Evolutionary conservation across 92 coral and sea anemone species (phyloP).

Genomic region (Zoanthus sansibaricus): DNA sequence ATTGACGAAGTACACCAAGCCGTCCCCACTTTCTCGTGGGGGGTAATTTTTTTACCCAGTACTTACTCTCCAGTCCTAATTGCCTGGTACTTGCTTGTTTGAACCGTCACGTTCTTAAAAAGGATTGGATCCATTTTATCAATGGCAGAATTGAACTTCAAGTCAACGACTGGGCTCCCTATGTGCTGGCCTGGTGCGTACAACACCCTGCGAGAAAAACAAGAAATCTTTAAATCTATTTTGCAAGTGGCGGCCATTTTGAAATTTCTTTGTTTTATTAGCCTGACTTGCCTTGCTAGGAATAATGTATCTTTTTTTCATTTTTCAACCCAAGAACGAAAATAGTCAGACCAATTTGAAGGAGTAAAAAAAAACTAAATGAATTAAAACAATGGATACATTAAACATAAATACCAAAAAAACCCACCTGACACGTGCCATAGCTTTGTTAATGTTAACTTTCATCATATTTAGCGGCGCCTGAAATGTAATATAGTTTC

Average conservation of each 20-base stretch:
- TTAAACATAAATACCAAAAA: neutral
- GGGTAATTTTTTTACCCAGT: neutral
- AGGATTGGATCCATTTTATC: slow-evolving; percentile 60
- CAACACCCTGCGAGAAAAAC: slow-evolving; percentile 51
- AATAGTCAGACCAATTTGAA: no score
- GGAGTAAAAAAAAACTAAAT: no score
- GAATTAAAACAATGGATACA: no score
- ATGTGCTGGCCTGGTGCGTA: slow-evolving; percentile 66
- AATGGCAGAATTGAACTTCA: slow-evolving; percentile 65
- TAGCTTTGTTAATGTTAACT: slow-evolving; percentile 79
- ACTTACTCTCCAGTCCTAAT: slow-evolving; percentile 83
- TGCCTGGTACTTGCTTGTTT: slow-evolving; percentile 39
- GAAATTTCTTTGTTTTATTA: no score
- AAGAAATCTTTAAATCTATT: neutral
- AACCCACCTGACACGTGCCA: slow-evolving; percentile 80
- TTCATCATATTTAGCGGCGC: slow-evolving; percentile 59
- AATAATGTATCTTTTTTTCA: no score
- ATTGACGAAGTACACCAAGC: no score
- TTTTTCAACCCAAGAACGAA: no score
- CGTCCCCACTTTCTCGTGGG: no score
- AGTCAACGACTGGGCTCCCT: slow-evolving; percentile 46
- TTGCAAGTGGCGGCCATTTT: no score
- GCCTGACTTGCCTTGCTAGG: no score
- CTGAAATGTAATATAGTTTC: neutral
- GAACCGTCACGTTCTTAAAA: slow-evolving; percentile 48